These are phyloP conservation scores for Vulpes ferrilata DNA, from an alignment of 2,113 vertebrate species.

Conservation along the genomic window DNA sequence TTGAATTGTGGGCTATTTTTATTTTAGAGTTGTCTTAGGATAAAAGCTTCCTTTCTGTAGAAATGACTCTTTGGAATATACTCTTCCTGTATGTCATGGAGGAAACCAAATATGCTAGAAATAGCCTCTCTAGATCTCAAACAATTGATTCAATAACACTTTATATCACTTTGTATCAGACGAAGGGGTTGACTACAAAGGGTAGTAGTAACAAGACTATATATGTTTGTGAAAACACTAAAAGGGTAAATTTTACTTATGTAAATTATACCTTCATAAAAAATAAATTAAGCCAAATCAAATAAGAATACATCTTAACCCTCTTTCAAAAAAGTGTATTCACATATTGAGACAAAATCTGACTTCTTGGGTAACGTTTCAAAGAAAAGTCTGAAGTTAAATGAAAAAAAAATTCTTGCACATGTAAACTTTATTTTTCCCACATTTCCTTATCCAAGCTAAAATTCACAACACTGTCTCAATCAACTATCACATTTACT, in stretches of 20 bases:
- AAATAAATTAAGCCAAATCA: conserved; percentile 30
- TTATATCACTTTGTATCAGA: not conserved
- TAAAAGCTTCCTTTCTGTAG: not conserved
- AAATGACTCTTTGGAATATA: not conserved
- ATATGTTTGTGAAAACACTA: not conserved
- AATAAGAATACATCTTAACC: not conserved
- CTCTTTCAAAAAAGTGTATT: not conserved
- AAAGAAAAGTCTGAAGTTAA: not conserved
- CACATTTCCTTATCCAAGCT: not conserved
- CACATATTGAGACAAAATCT: not conserved
- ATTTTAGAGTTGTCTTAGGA: conserved; percentile 35
- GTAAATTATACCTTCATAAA: conserved; percentile 6
- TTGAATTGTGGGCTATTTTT: conserved; percentile 43
- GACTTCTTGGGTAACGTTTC: not conserved
- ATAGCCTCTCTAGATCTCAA: conserved; percentile 28
- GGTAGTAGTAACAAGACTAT: not conserved
- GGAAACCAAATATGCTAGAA: conserved; percentile 18
- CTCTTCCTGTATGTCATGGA: not conserved
- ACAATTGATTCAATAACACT: not conserved
- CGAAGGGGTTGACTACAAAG: not conserved
- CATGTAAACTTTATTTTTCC: not conserved
- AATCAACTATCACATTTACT: conserved; percentile 25
- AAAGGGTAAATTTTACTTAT: not conserved
- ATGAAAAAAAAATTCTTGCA: not conserved
- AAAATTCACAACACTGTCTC: not conserved